Conservation (phyloP, 2,888 invertebrate genomes). For the Colostygia pectinataria region DNA sequence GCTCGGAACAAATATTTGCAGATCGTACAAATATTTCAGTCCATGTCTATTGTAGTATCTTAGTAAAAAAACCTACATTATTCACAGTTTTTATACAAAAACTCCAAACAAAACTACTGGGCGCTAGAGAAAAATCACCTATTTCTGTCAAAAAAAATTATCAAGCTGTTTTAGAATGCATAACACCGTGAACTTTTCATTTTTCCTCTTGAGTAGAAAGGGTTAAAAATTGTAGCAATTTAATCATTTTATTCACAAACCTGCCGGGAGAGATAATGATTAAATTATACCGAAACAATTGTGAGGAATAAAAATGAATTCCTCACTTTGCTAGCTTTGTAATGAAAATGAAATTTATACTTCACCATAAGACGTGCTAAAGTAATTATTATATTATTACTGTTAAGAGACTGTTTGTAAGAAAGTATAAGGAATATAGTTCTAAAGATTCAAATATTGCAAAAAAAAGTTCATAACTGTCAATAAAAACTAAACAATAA, state of each 20-base stretch:
- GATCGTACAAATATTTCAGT: too few species aligned
- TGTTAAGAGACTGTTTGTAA: too few species aligned
- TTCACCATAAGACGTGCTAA: constrained; percentile 12
- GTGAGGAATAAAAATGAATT: constrained; percentile 70
- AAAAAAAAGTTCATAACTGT: too few species aligned
- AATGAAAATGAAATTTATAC: constrained; percentile 51
- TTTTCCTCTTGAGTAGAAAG: constrained; percentile 39
- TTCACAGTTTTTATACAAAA: too few species aligned
- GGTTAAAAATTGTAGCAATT: constrained; percentile 64
- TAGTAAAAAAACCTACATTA: too few species aligned
- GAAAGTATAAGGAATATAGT: too few species aligned
- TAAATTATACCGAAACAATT: constrained; percentile 71
- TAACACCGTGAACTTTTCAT: constrained; percentile 35
- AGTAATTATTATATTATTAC: too few species aligned
- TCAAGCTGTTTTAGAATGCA: constrained; percentile 41
- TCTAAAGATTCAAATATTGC: too few species aligned
- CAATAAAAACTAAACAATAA: too few species aligned
- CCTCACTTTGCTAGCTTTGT: constrained; percentile 60
- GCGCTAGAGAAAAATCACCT: neutral
- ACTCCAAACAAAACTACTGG: neutral
- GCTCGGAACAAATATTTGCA: too few species aligned
- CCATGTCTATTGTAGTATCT: too few species aligned
- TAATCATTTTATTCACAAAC: constrained; percentile 70
- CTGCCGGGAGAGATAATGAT: constrained; percentile 64
- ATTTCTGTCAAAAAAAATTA: constrained; percentile 23